Percentiles rank a stretch among this genome's conserved stretches.
phyloP scores from a whole-genome alignment of 2,888 invertebrate species.

The Hofmannophila pseudospretella region DNA sequence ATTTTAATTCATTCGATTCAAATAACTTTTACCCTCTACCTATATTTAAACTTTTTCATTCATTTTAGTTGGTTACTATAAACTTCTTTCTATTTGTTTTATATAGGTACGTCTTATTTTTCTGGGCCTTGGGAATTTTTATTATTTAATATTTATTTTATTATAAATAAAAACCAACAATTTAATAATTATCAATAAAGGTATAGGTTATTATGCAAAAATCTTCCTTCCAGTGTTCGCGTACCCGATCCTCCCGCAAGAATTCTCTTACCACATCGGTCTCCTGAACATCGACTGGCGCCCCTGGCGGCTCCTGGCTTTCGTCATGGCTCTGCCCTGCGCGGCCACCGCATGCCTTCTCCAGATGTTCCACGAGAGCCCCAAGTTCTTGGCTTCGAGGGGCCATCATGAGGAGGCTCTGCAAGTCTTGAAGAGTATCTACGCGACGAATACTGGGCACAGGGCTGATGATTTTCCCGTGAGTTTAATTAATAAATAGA shows the following conservation, averaged over 20 bases:
- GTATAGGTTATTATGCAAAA: no score
- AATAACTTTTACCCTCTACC: no score
- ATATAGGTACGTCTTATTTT: no score
- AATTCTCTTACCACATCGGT: conserved; percentile 57
- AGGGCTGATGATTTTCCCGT: conserved; percentile 53
- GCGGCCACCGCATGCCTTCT: conserved; percentile 79
- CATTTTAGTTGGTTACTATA: no score
- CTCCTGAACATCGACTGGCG: conserved; percentile 77
- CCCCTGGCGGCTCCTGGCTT: conserved; percentile 87
- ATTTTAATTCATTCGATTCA: no score
- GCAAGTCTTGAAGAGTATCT: conserved; percentile 52
- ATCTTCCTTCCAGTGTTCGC: conserved; percentile 74
- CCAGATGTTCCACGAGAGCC: conserved; percentile 84
- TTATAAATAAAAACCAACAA: no score
- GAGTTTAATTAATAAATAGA: conserved; percentile 31
- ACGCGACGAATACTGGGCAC: conserved; percentile 55
- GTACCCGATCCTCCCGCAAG: conserved; percentile 81
- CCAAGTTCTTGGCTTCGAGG: conserved; percentile 84
- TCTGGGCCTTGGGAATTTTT: no score
- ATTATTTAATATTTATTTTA: no score
- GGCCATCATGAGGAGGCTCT: conserved; percentile 79
- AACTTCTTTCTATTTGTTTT: no score
- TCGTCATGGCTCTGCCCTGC: conserved; percentile 81
- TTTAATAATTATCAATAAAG: no score
- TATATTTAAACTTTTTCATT: no score